Evolutionary conservation across 2,113 vertebrate species (phyloP).

Genomic region (Tetraodon nigroviridis): DNA sequence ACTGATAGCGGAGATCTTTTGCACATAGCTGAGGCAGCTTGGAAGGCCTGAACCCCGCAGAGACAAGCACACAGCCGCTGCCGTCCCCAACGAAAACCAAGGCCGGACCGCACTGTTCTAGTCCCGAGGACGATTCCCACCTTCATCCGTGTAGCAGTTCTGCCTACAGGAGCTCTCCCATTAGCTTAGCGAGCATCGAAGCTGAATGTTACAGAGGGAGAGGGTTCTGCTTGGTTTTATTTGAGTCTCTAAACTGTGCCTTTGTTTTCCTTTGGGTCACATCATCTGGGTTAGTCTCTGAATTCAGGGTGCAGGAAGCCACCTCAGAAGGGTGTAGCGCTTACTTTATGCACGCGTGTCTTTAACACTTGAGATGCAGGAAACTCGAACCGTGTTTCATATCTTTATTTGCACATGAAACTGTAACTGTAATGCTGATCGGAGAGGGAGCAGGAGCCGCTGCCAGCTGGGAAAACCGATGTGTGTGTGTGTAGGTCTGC

Average conservation of each 20-base stretch:
- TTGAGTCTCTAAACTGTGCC: conserved; percentile 77
- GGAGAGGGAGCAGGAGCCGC: conserved; percentile 45
- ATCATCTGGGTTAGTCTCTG: conserved; percentile 58
- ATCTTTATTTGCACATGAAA: conserved; percentile 55
- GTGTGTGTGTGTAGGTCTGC: conserved; percentile 42
- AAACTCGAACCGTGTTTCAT: conserved; percentile 32
- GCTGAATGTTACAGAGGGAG: conserved; percentile 71
- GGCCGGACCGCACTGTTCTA: conserved; percentile 11
- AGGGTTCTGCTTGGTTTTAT: conserved; percentile 56
- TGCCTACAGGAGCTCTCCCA: conserved; percentile 17
- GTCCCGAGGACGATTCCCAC: conserved; percentile 21
- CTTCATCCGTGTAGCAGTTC: conserved; percentile 37
- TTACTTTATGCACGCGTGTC: conserved; percentile 22
- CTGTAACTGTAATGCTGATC: conserved; percentile 28
- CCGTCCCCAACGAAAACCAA: conserved; percentile 18
- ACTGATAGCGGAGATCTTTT: conserved; percentile 72
- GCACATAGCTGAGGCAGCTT: conserved; percentile 89
- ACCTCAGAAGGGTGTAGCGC: conserved; percentile 34
- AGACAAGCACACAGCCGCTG: conserved; percentile 46
- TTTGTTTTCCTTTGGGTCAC: conserved; percentile 68
- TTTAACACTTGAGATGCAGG: conserved; percentile 24
- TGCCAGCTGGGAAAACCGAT: conserved; percentile 51
- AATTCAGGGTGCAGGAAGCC: background rate
- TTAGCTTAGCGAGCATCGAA: conserved; percentile 28
- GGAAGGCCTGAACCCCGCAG: conserved; percentile 59